phyloP scores from a whole-genome alignment of 2,113 vertebrate species.

The Mesembrinibis cayennensis region DNA sequence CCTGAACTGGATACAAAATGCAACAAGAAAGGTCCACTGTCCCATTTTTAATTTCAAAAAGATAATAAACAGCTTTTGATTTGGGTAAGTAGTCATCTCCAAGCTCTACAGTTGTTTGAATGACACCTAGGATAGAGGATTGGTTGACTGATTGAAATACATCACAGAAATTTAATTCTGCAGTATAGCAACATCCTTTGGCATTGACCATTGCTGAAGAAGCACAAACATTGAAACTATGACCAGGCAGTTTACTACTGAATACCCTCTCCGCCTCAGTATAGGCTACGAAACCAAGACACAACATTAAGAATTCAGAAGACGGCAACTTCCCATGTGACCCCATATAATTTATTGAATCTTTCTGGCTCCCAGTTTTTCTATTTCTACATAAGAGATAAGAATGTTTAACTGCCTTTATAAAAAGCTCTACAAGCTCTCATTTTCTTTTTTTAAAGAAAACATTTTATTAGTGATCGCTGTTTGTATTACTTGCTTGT shows the following conservation, averaged over 20 bases:
- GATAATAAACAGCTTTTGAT: not conserved
- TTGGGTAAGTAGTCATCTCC: not conserved
- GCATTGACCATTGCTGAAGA: not conserved
- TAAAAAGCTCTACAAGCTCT: not conserved
- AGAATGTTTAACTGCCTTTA: not conserved
- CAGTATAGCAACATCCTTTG: not conserved
- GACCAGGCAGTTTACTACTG: not conserved
- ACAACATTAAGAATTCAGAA: not conserved
- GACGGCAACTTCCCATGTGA: accelerated
- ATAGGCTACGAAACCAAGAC: not conserved
- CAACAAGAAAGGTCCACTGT: not conserved
- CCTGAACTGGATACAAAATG: not conserved
- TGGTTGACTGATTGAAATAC: not conserved
- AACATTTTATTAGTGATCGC: not conserved
- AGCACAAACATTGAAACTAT: not conserved
- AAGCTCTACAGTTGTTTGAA: not conserved
- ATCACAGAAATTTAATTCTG: not conserved
- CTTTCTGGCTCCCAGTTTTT: not conserved
- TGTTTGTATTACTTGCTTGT: not conserved
- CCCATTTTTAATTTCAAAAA: not conserved
- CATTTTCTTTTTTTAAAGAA: not conserved
- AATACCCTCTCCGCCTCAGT: not conserved
- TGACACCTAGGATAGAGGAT: not conserved
- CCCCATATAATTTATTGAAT: not conserved
- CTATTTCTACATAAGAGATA: not conserved